phyloP scores from a whole-genome alignment of 2,888 invertebrate species.

The Sphecodes monilicornis region DNA sequence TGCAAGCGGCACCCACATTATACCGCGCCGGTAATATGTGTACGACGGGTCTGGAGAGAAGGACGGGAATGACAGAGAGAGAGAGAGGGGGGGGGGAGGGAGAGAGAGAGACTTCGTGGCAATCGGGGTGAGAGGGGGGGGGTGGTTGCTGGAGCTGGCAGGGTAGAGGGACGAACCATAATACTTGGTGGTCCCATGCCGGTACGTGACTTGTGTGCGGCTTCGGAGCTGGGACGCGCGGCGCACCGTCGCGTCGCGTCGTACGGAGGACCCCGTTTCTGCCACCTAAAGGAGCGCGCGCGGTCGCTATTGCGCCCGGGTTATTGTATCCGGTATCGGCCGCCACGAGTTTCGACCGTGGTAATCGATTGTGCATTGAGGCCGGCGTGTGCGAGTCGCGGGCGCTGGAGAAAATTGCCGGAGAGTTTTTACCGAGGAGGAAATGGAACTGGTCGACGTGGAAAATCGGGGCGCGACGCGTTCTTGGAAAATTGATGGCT shows the following conservation, averaged over 20 bases:
- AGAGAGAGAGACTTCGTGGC: background rate
- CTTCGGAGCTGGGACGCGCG: constrained; percentile 66
- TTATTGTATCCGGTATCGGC: constrained; percentile 63
- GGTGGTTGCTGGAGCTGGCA: constrained; percentile 17
- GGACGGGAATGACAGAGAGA: constrained; percentile 1
- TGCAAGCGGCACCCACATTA: constrained; percentile 72
- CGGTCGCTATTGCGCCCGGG: constrained; percentile 66
- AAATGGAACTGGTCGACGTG: constrained; percentile 26
- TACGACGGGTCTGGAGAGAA: constrained; percentile 55
- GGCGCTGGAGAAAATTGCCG: constrained; percentile 37
- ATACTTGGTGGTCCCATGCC: constrained; percentile 78
- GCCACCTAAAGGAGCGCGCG: constrained; percentile 69
- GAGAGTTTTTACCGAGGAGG: constrained; percentile 32
- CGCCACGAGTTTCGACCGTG: constrained; percentile 54
- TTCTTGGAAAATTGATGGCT: constrained; percentile 13
- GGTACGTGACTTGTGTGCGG: constrained; percentile 79
- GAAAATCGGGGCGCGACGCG: constrained; percentile 24
- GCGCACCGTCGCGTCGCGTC: constrained; percentile 38
- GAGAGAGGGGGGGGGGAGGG: background rate
- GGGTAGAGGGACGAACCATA: constrained; percentile 74
- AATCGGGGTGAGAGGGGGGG: background rate
- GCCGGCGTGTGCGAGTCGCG: constrained; percentile 25
- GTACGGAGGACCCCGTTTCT: constrained; percentile 65
- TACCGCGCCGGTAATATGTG: constrained; percentile 73
- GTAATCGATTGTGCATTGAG: constrained; percentile 45